phyloP scores from a whole-genome alignment of 2,797 vertebrate genomes.

The Jordanella pulchra region DNA sequence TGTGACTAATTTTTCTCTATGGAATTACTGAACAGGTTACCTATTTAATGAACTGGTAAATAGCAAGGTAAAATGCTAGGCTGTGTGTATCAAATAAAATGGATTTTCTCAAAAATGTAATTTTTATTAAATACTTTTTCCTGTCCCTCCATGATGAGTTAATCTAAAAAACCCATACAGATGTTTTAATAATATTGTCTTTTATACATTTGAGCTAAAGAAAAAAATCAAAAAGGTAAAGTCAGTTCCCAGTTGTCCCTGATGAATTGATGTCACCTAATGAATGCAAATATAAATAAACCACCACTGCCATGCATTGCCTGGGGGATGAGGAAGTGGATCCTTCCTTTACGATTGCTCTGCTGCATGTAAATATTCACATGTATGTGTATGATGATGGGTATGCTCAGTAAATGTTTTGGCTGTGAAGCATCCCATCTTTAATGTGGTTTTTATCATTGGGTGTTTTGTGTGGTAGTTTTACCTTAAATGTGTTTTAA shows the following conservation, averaged over 20 bases:
- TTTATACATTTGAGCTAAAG: background rate
- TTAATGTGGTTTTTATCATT: constrained; percentile 3
- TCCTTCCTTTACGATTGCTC: background rate
- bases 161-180: background rate
- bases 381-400: constrained; percentile 11
- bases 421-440: constrained; percentile 22
- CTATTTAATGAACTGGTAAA: background rate
- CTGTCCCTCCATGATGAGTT: background rate
- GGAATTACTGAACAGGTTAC: background rate
- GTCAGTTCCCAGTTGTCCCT: constrained; percentile 47
- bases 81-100: background rate
- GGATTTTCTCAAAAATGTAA: background rate
- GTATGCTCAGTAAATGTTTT: constrained; percentile 18
- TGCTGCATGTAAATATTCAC: constrained; percentile 63
- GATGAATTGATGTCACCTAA: constrained; percentile 1
- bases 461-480: constrained; percentile 26
- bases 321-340: constrained; percentile 45
- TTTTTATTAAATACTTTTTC: background rate
- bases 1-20: background rate
- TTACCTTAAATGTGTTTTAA: background rate
- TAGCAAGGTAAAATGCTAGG: background rate
- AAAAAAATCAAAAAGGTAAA: background rate
- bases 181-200: background rate
- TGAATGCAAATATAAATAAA: constrained; percentile 21
- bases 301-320: constrained; percentile 55